phyloP scores from a whole-genome alignment of 23 tunicate species.

The Trididemnum clinides region DNA sequence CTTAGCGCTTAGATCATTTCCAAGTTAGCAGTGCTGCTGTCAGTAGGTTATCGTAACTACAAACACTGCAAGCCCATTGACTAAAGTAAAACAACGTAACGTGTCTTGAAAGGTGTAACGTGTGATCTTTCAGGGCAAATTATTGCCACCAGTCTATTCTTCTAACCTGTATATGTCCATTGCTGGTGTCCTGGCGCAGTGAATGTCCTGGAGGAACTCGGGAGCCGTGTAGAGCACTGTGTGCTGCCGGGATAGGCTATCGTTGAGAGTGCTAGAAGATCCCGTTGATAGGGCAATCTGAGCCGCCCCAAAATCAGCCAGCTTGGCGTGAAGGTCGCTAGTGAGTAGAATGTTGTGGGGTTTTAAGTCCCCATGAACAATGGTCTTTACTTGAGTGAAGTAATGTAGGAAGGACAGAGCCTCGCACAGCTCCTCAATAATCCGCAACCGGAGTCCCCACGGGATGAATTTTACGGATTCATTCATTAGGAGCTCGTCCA shows the following conservation, averaged over 20 bases:
- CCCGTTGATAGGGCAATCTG: constrained; percentile 43
- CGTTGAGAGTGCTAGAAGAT: constrained; percentile 30
- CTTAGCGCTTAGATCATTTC: no score
- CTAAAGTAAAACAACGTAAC: no score
- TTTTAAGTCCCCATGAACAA: constrained; percentile 61
- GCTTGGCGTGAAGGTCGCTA: constrained; percentile 33
- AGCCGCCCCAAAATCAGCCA: constrained; percentile 62
- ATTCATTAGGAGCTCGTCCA: constrained; percentile 34
- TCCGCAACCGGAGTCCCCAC: constrained; percentile 47
- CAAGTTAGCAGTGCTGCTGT: no score
- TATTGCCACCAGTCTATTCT: no score
- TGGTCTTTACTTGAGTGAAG: constrained; percentile 15
- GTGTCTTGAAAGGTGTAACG: no score
- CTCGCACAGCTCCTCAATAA: constrained; percentile 33
- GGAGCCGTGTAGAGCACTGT: constrained; percentile 59
- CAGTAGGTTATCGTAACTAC: no score
- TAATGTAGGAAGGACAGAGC: constrained; percentile 51
- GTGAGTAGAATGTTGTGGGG: constrained; percentile 60
- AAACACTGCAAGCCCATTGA: no score
- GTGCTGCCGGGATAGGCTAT: constrained; percentile 18
- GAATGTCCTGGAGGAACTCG: constrained; percentile 40
- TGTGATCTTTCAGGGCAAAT: no score
- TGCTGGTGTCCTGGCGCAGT: constrained; percentile 10
- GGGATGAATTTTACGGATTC: constrained; percentile 13
- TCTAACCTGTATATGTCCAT: constrained; percentile 72